A percentile compares a stretch with the other conserved stretches of the same genome.
phyloP scores from a whole-genome alignment of 1,140 invertebrate genomes.

The Ceratosolen solmsi region DNA sequence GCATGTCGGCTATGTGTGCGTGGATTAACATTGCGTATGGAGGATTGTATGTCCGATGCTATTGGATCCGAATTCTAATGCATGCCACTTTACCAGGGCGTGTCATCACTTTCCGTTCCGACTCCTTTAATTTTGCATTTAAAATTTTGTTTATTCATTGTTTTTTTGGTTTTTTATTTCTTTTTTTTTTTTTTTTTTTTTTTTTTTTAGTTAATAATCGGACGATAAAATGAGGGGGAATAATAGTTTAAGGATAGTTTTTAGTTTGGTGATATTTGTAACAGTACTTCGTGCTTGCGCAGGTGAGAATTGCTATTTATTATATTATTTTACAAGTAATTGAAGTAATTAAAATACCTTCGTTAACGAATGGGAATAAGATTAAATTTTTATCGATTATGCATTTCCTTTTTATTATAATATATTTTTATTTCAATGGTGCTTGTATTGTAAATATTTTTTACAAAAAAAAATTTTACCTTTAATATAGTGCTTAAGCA shows the following conservation, averaged over 20 bases:
- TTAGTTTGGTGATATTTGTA: neutral
- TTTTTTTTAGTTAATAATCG: no score
- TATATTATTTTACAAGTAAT: neutral
- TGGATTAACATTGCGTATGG: no score
- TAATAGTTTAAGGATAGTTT: neutral
- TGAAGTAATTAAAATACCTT: neutral
- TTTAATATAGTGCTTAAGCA: neutral
- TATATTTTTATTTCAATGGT: neutral
- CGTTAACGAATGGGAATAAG: neutral
- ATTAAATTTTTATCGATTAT: neutral
- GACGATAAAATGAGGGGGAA: slow-evolving; percentile 10
- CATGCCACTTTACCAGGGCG: slow-evolving; percentile 27
- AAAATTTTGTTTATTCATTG: neutral
- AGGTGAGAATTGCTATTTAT: slow-evolving; percentile 21
- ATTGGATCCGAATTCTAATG: neutral
- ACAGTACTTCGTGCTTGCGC: neutral
- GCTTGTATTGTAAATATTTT: no score
- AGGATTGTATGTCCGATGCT: no score
- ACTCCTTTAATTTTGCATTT: neutral
- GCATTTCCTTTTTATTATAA: no score
- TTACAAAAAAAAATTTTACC: neutral
- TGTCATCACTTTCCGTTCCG: slow-evolving; percentile 21
- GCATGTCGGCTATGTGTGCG: no score
- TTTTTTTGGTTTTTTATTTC: no score
- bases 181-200: no score